These are phyloP conservation scores for Ahaetulla prasina DNA, from an alignment of 2,113 vertebrate species.

Conservation along the genomic window DNA sequence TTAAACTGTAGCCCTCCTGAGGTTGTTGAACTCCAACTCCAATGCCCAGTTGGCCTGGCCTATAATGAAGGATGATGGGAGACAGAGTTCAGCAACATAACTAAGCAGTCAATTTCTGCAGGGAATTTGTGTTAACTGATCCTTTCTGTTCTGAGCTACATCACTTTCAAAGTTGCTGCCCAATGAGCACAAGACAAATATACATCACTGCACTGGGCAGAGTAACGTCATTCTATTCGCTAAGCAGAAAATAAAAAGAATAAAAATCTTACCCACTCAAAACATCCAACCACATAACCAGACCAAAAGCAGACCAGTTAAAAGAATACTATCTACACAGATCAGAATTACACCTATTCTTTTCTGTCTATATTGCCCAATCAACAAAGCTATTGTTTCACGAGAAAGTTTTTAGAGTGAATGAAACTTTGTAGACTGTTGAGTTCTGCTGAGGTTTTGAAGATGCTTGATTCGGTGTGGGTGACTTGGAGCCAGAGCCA, in stretches of 20 bases:
- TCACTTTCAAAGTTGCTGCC: background rate
- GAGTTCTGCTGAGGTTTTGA: background rate
- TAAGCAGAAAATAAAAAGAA: background rate
- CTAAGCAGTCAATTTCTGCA: background rate
- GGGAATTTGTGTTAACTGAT: background rate
- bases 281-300: background rate
- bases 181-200: background rate
- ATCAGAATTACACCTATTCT: background rate
- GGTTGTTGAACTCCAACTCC: background rate
- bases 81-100: background rate
- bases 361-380: background rate
- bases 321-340: background rate
- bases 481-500: background rate
- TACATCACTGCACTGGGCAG: background rate
- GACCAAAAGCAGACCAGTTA: background rate
- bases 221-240: background rate
- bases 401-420: background rate
- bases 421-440: background rate
- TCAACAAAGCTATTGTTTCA: background rate
- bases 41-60: background rate
- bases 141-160: background rate
- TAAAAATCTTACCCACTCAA: background rate
- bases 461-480: background rate
- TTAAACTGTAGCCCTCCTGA: background rate
- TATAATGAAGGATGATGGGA: background rate